Base-by-base conservation (phyloP, 2,797 vertebrate species). In the Tauraco hartlaubi region DNA sequence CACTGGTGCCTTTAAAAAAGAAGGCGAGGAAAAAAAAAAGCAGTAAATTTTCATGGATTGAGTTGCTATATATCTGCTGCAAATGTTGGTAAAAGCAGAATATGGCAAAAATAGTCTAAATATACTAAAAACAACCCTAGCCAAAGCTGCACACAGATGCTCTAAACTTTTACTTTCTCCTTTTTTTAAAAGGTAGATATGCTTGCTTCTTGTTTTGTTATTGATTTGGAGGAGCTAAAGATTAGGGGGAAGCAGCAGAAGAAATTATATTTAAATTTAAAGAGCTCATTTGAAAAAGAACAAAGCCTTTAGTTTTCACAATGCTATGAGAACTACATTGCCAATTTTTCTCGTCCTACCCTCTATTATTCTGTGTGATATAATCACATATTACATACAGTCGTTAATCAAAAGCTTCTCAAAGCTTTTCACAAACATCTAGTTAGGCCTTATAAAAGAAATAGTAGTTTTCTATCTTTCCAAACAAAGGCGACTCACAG, bases 351-450 rank as follows among this genome's bases (percentile, higher is more conserved):
- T 91, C 56, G 54, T 88, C 76, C 79, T 68, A 75, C 58, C 46
- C 58, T 85, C 68, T 75, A 91, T 86, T 95, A 91, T 90, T 80
- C 33, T 55, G 23, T 18, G 29, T 81, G 85, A 95, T 90, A 88
- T 48, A 90, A 94, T 86, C 69, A 84, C 33, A 35, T 37, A 88
- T 68, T 84, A 43, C 62, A 78, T 26, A 74, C 17, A 88, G 62
- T 55, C 17, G 7, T 81, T 92, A 92, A 94, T 68, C 82, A 95
- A 94, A 94, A 94, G 85, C 26, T 48, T 85, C 72, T 83, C 61
- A 80, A 85, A 91, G 75, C 56, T 76, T 73, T 94, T 89, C 67
- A 75, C 55, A 96, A 94, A 74, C 76, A 90, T 68, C 82, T 68
- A 66, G 43, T 86, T 77, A 83, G 44, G 54, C 39, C 66, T 78